These are phyloP conservation scores for Odiellus spinosus DNA, from an alignment of 2,888 invertebrate species.

Conservation along the genomic window DNA sequence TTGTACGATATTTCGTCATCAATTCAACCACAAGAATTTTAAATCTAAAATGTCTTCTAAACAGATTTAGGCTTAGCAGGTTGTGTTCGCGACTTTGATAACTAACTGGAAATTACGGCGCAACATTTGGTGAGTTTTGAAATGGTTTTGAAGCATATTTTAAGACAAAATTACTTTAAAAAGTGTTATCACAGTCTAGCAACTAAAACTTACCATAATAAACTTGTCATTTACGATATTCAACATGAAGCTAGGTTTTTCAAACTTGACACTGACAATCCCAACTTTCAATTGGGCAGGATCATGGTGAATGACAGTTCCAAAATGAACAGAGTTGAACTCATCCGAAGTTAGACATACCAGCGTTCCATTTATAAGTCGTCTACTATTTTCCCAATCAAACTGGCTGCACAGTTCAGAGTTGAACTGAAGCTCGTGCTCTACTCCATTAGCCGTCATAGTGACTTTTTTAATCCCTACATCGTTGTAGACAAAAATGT, in stretches of 20 bases:
- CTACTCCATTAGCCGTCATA: conserved; percentile 22
- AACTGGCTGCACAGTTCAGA: conserved; percentile 12
- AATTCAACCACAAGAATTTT: too few species aligned
- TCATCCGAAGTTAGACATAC: conserved; percentile 52
- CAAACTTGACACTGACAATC: conserved; percentile 31
- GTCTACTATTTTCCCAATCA: conserved; percentile 37
- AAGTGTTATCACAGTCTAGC: too few species aligned
- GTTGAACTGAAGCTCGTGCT: conserved; percentile 14
- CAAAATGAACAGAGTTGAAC: conserved; percentile 51
- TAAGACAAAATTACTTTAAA: too few species aligned
- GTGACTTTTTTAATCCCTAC: conserved; percentile 23
- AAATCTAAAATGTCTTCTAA: too few species aligned
- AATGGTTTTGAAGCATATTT: too few species aligned
- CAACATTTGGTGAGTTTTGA: too few species aligned
- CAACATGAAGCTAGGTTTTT: conserved; percentile 3
- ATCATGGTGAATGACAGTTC: conserved; percentile 46
- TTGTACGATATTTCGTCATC: too few species aligned
- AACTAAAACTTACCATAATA: too few species aligned
- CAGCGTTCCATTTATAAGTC: conserved; percentile 53
- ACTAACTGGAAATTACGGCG: too few species aligned
- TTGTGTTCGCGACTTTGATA: too few species aligned
- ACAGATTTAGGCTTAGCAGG: too few species aligned
- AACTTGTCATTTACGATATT: conserved; percentile 25
- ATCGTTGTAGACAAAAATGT: conserved; percentile 23
- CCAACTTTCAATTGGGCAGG: conserved; percentile 37